Evolutionary conservation across 2,797 vertebrate species (phyloP), one percentile per base, ranked within the genome.

Genomic region (Urocyon cinereoargenteus): DNA sequence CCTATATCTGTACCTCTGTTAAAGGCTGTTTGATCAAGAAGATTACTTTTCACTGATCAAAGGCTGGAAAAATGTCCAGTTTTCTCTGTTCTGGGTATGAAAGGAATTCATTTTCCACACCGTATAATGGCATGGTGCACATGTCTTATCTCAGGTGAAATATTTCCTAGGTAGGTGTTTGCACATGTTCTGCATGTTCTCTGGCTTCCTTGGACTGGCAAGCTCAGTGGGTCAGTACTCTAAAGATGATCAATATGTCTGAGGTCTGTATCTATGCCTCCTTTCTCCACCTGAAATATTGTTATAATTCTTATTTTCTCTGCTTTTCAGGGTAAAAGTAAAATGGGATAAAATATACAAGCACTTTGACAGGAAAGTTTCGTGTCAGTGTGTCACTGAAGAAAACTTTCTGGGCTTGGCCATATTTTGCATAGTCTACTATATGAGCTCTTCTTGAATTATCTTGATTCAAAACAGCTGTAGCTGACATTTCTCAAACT

Each of bases 361-460:
- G 19, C 1, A n/a, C 5, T 84, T 83, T 59, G 36, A 70, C 90
- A 61, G 62, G 75, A 6, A 86, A 93, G 51, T 45, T 31, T 8
- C 3, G 0, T 82, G 49, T 77, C 68, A 9, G 9, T 22, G 16
- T 36, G 62, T 93, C 59, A 62, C 53, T 15, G 21, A 55, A 49
- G 49, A 79, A 59, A 77, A 49, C 11, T 34, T 22, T 94, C n/a
- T 87, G 53, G 53, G 10, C 10, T 53, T 40, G 53, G 18, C 28
- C 57, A 64, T 36, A 85, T 88, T 83, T 92, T 21, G 24, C 28
- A 31, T 3, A 36, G 62, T 18, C 53, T 84, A 14, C 19, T 28
- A 26, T 81, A 82, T 61, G 26, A 88, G 14, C 26, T 31, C 49
- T 96, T 86, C n/a, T 96, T 49, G 90, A 68, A 86, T 70, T 91